These are phyloP conservation scores for Conistra vaccinii DNA, from an alignment of 2,888 invertebrate species.

Conservation along the genomic window DNA sequence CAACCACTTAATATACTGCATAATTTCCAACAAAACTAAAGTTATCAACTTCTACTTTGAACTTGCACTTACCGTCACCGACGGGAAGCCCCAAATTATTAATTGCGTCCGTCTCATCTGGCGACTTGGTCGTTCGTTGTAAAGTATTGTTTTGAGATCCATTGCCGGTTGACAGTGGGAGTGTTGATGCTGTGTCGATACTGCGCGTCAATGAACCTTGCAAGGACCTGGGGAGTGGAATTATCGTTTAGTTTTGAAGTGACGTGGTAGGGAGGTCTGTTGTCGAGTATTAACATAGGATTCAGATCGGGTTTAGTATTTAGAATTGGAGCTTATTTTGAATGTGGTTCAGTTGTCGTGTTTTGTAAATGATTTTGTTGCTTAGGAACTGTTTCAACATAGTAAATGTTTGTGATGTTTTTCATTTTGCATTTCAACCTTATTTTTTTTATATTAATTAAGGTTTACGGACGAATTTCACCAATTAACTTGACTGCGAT, in stretches of 20 bases:
- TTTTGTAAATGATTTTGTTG: background rate
- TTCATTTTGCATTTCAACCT: no score
- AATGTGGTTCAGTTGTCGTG: background rate
- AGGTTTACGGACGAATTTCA: no score
- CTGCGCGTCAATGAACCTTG: constrained; percentile 88
- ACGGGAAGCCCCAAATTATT: constrained; percentile 86
- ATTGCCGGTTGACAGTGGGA: constrained; percentile 84
- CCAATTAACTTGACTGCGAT: no score
- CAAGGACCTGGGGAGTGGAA: constrained; percentile 76
- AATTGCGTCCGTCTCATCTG: constrained; percentile 85
- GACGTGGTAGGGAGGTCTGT: constrained; percentile 30
- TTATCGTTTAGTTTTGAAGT: constrained; percentile 15
- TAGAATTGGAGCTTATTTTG: constrained; percentile 25
- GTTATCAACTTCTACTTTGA: constrained; percentile 33
- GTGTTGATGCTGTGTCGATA: constrained; percentile 87
- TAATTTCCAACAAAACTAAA: constrained; percentile 40
- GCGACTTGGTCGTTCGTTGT: constrained; percentile 82
- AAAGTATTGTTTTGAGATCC: constrained; percentile 86
- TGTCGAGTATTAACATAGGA: constrained; percentile 51
- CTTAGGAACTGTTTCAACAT: background rate
- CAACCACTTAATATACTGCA: constrained; percentile 10
- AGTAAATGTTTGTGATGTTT: background rate
- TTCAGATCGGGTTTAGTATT: constrained; percentile 36
- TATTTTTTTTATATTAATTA: no score
- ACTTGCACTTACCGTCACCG: constrained; percentile 73